Percentiles rank a stretch among this genome's conserved stretches.
phyloP scores from a whole-genome alignment of 2,113 vertebrate species.

The Stigmatopora nigra region DNA sequence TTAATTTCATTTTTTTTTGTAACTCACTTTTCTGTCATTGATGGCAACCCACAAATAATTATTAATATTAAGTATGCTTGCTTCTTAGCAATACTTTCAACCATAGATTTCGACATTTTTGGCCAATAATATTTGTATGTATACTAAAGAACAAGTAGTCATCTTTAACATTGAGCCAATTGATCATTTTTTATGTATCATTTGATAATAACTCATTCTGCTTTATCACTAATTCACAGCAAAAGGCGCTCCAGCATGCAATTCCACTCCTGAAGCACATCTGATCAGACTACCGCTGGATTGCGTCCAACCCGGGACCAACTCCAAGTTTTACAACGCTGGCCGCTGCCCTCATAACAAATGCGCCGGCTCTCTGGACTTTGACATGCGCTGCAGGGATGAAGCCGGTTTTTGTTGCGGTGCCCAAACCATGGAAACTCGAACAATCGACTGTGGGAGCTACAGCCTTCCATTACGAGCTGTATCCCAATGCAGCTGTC shows the following conservation, averaged over 20 bases:
- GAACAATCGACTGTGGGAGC: conserved; percentile 71
- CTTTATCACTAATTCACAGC: conserved; percentile 59
- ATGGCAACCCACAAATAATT: neutral
- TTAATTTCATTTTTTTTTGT: no score
- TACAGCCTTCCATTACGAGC: conserved; percentile 78
- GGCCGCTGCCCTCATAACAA: conserved; percentile 76
- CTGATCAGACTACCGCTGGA: conserved; percentile 81
- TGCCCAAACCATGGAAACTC: conserved; percentile 72
- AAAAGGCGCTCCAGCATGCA: conserved; percentile 74
- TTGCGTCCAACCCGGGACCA: conserved; percentile 67
- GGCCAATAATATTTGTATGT: neutral
- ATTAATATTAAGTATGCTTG: no score
- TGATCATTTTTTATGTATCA: neutral
- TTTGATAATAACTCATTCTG: conserved; percentile 3
- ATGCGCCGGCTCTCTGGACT: conserved; percentile 67
- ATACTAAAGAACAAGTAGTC: neutral
- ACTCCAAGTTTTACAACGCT: conserved; percentile 79
- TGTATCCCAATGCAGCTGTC: conserved; percentile 81
- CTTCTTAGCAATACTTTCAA: neutral
- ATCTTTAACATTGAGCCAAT: conserved; percentile 4
- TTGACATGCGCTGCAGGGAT: conserved; percentile 71
- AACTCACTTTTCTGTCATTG: no score
- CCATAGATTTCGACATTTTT: neutral
- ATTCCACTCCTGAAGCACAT: conserved; percentile 69
- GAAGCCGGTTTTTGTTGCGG: conserved; percentile 73